Conservation (phyloP, 1,140 invertebrate genomes). For the Drosophila santomea region DNA sequence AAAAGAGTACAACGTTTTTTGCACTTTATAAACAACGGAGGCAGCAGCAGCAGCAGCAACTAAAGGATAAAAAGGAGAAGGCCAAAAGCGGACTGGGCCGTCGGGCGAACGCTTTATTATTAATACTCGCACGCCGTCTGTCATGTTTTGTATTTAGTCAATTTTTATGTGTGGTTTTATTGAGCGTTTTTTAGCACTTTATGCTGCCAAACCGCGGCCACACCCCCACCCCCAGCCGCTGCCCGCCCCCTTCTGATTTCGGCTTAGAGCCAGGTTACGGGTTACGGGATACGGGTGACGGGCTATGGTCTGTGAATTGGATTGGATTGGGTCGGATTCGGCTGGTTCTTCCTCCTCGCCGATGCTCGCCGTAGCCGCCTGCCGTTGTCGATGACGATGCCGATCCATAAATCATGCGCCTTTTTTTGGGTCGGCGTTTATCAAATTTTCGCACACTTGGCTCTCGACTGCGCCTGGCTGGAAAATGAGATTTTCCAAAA, state of each 20-base stretch:
- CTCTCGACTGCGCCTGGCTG: constrained; percentile 49
- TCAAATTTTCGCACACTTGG: constrained; percentile 83
- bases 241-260: constrained; percentile 3
- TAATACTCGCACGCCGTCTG: constrained; percentile 83
- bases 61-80: constrained; percentile 16
- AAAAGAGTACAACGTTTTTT: constrained; percentile 82
- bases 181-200: constrained; percentile 75
- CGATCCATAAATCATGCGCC: constrained; percentile 73
- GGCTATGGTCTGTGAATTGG: constrained; percentile 3
- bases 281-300: constrained; percentile 21
- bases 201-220: constrained; percentile 45
- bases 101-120: constrained; percentile 76
- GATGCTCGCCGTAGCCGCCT: neutral
- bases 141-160: constrained; percentile 84
- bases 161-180: constrained; percentile 74
- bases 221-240: constrained; percentile 23
- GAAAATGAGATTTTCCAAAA: constrained; percentile 75
- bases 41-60: constrained; percentile 20
- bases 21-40: constrained; percentile 75
- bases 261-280: constrained; percentile 39
- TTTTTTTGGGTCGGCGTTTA: constrained; percentile 66
- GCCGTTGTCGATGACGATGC: constrained; percentile 7
- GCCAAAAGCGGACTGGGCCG: constrained; percentile 34
- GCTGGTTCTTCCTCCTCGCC: constrained; percentile 23
- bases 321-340: constrained; percentile 12